Conservation (phyloP, 2,888 invertebrate genomes). For the Pyralis farinalis region DNA sequence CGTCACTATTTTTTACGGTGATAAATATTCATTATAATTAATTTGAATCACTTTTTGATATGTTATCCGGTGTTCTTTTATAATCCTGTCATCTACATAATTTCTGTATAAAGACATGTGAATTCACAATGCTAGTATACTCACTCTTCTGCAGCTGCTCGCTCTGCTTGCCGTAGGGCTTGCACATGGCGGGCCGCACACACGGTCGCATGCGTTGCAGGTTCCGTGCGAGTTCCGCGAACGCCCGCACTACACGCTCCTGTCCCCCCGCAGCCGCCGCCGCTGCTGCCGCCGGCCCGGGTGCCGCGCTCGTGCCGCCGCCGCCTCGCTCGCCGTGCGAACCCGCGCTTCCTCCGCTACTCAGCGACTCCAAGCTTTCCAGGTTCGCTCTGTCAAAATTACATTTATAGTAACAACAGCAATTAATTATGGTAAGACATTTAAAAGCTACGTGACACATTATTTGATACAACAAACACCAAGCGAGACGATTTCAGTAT, state of each 20-base stretch:
- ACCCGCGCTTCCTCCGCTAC: constrained; percentile 82
- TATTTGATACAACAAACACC: too few species aligned
- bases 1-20: too few species aligned
- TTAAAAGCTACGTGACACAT: too few species aligned
- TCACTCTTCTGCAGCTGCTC: constrained; percentile 93
- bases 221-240: constrained; percentile 93
- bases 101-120: too few species aligned
- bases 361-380: constrained; percentile 86
- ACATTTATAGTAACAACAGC: too few species aligned
- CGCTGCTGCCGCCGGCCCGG: constrained; percentile 49
- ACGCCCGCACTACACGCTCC: constrained; percentile 92
- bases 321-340: constrained; percentile 80
- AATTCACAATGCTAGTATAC: too few species aligned
- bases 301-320: constrained; percentile 82
- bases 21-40: too few species aligned
- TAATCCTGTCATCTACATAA: too few species aligned
- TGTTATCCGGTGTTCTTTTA: too few species aligned
- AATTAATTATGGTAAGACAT: too few species aligned
- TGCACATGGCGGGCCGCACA: constrained; percentile 93
- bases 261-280: constrained; percentile 85
- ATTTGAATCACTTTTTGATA: too few species aligned
- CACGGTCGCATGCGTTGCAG: constrained; percentile 94
- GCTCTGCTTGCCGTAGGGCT: constrained; percentile 94
- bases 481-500: too few species aligned
- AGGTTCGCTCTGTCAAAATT: constrained; percentile 83